Conservation (phyloP, 2,797 vertebrate genomes). For the Odontamblyopus lacepedii region DNA sequence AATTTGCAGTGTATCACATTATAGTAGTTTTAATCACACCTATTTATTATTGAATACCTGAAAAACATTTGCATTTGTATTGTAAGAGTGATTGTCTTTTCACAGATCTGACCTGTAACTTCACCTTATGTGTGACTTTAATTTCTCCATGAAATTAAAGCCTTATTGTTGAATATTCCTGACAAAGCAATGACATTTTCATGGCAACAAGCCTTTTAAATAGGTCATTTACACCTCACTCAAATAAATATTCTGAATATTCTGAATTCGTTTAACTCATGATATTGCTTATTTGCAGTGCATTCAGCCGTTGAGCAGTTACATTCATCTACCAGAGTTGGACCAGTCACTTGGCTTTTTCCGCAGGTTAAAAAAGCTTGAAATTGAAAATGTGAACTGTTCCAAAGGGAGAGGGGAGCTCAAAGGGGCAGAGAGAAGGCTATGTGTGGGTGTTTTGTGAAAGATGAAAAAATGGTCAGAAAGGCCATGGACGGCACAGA, state of each 20-base stretch:
- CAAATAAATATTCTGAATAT: neutral
- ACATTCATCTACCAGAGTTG: neutral
- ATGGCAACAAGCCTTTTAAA: too few relatives aligned
- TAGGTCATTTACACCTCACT: neutral
- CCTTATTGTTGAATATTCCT: neutral
- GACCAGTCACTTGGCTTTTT: constrained; percentile 12
- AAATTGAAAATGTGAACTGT: constrained; percentile 16
- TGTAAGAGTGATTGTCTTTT: neutral
- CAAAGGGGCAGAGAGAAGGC: constrained; percentile 6
- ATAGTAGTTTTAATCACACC: too few relatives aligned
- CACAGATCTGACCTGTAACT: neutral
- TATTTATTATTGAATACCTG: too few relatives aligned
- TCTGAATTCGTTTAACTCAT: neutral
- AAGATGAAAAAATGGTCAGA: constrained; percentile 13
- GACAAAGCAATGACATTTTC: neutral
- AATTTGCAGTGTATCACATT: too few relatives aligned
- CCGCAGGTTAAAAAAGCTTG: neutral
- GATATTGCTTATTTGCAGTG: neutral
- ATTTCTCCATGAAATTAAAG: neutral
- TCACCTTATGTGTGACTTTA: neutral
- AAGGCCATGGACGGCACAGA: neutral
- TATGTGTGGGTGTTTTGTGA: constrained; percentile 33
- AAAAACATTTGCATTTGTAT: too few relatives aligned
- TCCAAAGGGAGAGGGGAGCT: constrained; percentile 20
- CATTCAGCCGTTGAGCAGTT: neutral